A percentile compares a stretch with the other conserved stretches of the same genome.
Conservation (phyloP, 2,113 vertebrate genomes). For the Paratilapia polleni region DNA sequence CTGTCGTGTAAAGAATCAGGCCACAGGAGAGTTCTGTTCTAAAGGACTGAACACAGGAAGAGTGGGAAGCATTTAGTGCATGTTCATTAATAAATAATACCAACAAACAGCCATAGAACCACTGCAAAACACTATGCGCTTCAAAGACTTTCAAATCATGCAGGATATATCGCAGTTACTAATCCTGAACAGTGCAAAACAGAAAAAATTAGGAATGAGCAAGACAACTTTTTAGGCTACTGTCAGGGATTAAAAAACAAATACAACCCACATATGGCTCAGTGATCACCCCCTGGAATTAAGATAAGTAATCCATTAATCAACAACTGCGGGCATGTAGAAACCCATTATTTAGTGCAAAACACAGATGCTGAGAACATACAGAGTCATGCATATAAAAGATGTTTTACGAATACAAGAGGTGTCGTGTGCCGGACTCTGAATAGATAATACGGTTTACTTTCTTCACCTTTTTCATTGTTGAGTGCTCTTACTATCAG, state of each 20-base stretch:
- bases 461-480: not conserved
- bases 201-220: not conserved
- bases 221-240: not conserved
- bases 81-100: not conserved
- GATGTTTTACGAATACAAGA: not conserved
- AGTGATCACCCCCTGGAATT: not conserved
- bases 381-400: not conserved
- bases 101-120: not conserved
- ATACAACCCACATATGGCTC: not conserved
- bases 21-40: fast-evolving
- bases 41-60: not conserved
- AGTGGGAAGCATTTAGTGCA: not conserved
- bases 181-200: not conserved
- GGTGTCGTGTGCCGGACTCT: not conserved
- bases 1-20: not conserved
- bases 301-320: not conserved
- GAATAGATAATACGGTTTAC: not conserved
- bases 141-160: not conserved
- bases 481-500: not conserved
- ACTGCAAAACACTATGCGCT: not conserved
- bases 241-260: not conserved
- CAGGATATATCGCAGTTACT: not conserved
- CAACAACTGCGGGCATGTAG: not conserved
- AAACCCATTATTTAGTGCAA: not conserved
- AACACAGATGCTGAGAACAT: not conserved